phyloP scores from a whole-genome alignment of 1,140 invertebrate genomes.

The Brevipalpus yothersi region DNA sequence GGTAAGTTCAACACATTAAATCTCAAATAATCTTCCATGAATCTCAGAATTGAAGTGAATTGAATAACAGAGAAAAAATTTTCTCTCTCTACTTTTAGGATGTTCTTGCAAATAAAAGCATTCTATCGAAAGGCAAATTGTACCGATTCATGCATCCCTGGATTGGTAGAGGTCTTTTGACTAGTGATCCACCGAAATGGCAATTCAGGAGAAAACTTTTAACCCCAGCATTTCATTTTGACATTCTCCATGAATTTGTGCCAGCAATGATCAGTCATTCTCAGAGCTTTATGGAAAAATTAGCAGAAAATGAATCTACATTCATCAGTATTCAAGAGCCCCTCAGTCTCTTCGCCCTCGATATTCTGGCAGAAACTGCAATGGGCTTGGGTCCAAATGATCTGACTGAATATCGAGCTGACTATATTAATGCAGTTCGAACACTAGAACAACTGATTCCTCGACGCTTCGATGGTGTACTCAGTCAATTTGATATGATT shows the following conservation, averaged over 20 bases:
- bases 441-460: no score
- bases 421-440: not conserved
- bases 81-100: not conserved
- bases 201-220: constrained; percentile 31
- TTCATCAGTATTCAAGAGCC: not conserved
- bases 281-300: not conserved
- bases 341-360: not conserved
- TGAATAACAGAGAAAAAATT: not conserved
- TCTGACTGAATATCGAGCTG: not conserved
- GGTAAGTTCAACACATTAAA: not conserved
- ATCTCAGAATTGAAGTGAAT: not conserved
- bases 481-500: no score
- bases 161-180: constrained; percentile 57
- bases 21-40: not conserved
- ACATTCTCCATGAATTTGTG: constrained; percentile 32
- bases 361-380: not conserved
- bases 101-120: not conserved
- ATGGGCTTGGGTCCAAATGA: not conserved
- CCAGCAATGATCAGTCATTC: constrained; percentile 28
- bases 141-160: constrained; percentile 22
- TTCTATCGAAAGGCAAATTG: not conserved
- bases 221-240: constrained; percentile 38
- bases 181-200: constrained; percentile 34
- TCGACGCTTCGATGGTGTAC: no score
- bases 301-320: not conserved